Evolutionary conservation across 2,888 invertebrate species (phyloP), one percentile per base, ranked within the genome.

Genomic region (Lapara coniferarum): DNA sequence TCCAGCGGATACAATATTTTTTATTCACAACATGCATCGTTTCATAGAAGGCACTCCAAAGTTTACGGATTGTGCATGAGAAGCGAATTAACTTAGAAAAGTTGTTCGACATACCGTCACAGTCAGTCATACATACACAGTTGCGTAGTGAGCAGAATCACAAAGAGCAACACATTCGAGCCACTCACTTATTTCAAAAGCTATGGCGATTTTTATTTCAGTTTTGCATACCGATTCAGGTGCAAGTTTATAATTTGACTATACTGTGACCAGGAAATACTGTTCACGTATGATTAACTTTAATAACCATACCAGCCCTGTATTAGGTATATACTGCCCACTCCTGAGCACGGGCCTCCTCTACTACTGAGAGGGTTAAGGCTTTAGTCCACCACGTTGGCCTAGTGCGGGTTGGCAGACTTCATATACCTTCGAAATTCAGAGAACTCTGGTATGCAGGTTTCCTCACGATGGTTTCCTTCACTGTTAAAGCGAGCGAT

Each of bases 121-220:
- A 57, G 19, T 63, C 49, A 63, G 63, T 63, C 46, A 86, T 79
- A 85, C 80, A 73, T 73, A 75, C 74, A 83, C 83, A 81, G 77
- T 81, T 78, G 73, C 75, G 81, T 77, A 77, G 77, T 76, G 81
- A 80, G 85, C 77, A 77, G 85, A 86, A 88, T 90, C 91, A 91
- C 88, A 90, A 90, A 91, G 90, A 86, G 89, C 85, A 75, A 85
- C 89, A 89, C 89, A 91, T 91, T 91, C 89, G 90, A 86, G 89
- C 85, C 74, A 85, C 89, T 88, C 89, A 91, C 91, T 89, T 90
- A 89, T 89, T 86, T 90, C 85, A 89, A 86, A 89, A 88, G 89
- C 89, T 84, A 87, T 89, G 83, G 84, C 83, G 76, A 91, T 91
- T 86, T 91, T 92, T 87, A 81, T 80, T 81, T 81, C 81, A 86